phyloP scores from a whole-genome alignment of 2,888 invertebrate species.

The Oxycera nigricornis region DNA sequence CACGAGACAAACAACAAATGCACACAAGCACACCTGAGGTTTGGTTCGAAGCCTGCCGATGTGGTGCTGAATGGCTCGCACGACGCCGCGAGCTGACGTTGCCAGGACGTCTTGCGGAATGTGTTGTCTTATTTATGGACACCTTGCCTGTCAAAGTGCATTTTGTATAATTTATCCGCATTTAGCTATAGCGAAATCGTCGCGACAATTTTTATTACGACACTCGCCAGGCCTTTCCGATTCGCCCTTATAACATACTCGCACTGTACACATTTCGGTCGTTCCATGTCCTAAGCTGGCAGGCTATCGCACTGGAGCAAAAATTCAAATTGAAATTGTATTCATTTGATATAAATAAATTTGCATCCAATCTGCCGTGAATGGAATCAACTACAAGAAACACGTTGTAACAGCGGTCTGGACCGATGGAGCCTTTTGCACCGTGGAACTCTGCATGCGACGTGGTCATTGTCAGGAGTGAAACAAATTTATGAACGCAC shows the following conservation, averaged over 20 bases:
- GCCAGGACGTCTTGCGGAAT: constrained; percentile 24
- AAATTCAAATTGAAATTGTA: constrained; percentile 35
- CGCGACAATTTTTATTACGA: constrained; percentile 31
- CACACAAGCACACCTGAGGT: constrained; percentile 14
- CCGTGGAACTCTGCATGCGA: background rate
- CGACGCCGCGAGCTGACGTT: background rate
- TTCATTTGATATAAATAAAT: constrained; percentile 34
- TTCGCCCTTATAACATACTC: background rate
- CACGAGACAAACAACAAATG: background rate
- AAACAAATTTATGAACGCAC: constrained; percentile 40
- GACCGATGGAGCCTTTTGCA: constrained; percentile 8
- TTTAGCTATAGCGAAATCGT: constrained; percentile 35
- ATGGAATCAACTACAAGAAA: constrained; percentile 37
- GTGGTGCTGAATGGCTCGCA: constrained; percentile 1
- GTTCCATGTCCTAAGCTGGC: background rate
- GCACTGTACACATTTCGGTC: background rate
- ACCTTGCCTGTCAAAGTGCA: constrained; percentile 38
- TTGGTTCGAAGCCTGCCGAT: background rate
- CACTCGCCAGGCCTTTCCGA: background rate
- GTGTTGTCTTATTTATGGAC: constrained; percentile 40
- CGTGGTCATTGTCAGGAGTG: constrained; percentile 22
- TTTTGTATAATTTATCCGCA: constrained; percentile 39
- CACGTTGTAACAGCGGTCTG: constrained; percentile 34
- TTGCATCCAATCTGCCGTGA: constrained; percentile 34
- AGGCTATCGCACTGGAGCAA: constrained; percentile 17